A percentile compares a stretch with the other conserved stretches of the same genome.
Conservation (phyloP, 2,113 vertebrate species). For the Ceuthmochares aereus region DNA sequence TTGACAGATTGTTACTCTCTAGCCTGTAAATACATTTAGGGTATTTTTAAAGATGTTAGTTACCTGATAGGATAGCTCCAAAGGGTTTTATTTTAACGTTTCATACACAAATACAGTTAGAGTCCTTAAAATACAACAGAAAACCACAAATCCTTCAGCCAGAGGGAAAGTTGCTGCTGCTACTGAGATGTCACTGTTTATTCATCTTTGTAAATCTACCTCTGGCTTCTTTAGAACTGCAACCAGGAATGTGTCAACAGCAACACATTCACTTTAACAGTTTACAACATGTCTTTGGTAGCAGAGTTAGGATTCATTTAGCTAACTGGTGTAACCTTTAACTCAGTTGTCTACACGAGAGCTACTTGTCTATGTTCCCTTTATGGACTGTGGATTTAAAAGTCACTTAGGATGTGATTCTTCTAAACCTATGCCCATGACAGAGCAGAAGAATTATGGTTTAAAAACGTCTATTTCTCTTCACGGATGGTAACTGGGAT, state of each 20-base stretch:
- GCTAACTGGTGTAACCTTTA: not conserved
- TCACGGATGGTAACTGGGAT: not conserved
- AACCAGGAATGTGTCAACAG: not conserved
- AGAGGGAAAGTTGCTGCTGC: not conserved
- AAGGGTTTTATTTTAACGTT: not conserved
- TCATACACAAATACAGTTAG: not conserved
- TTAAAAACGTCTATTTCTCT: not conserved
- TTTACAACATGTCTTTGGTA: not conserved
- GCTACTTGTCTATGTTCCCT: not conserved
- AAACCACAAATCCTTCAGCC: not conserved
- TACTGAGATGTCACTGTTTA: not conserved
- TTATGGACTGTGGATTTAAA: not conserved
- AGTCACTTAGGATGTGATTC: not conserved
- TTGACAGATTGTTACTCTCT: conserved; percentile 32
- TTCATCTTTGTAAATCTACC: not conserved
- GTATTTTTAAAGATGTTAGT: conserved; percentile 40
- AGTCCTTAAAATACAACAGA: conserved; percentile 15
- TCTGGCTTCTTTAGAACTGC: not conserved
- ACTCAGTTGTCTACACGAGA: not conserved
- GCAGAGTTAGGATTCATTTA: not conserved
- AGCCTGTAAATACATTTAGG: conserved; percentile 21
- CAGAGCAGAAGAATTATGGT: not conserved
- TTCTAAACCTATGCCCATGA: not conserved
- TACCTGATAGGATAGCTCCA: conserved; percentile 8
- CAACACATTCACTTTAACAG: not conserved